Conservation (phyloP, 2,113 vertebrate genomes). For the Lycaon pictus region DNA sequence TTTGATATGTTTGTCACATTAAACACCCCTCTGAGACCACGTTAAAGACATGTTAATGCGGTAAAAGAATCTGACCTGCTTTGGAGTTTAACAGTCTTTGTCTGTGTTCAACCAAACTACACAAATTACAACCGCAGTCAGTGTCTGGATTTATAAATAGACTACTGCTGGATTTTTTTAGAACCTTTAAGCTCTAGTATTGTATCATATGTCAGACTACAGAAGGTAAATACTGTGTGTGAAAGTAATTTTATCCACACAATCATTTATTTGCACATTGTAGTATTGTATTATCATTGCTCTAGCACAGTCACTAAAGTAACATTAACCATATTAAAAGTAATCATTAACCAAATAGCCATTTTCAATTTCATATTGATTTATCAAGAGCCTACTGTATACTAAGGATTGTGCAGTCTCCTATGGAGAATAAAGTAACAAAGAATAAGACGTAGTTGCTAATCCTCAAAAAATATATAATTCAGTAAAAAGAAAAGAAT, state of each 20-base stretch:
- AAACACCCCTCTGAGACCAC: constrained; percentile 28
- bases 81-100: constrained; percentile 70
- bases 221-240: constrained; percentile 56
- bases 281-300: constrained; percentile 53
- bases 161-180: constrained; percentile 45
- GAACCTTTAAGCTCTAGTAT: constrained; percentile 63
- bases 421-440: background rate
- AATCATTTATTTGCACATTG: constrained; percentile 56
- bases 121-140: constrained; percentile 48
- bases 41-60: constrained; percentile 51
- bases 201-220: constrained; percentile 68
- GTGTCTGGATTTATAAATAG: constrained; percentile 73
- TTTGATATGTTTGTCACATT: constrained; percentile 61
- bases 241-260: constrained; percentile 58
- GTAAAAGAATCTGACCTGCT: constrained; percentile 69
- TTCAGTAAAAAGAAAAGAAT: constrained; percentile 39
- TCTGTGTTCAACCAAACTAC: constrained; percentile 70
- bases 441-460: background rate
- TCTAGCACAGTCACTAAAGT: background rate
- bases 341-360: constrained; percentile 57
- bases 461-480: background rate
- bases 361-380: constrained; percentile 15
- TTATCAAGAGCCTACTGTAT: constrained; percentile 1
- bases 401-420: background rate
- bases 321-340: constrained; percentile 47